A percentile compares a stretch with the other conserved stretches of the same genome.
Evolutionary conservation across 2,888 invertebrate genomes (phyloP).

Genomic region (Agonopterix arenella): DNA sequence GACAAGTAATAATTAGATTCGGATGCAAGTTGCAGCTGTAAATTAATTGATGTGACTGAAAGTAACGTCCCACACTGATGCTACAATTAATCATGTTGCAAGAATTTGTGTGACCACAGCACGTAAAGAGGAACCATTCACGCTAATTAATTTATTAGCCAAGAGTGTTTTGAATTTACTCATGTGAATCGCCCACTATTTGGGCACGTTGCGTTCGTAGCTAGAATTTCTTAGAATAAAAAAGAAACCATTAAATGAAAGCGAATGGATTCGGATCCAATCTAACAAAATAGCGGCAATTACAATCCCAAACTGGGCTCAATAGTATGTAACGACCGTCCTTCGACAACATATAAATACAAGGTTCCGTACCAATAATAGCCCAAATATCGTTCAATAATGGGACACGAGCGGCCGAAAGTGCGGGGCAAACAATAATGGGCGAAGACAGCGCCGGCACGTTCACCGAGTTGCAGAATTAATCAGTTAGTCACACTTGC

Average conservation of each 20-base stretch:
- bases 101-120: conserved; percentile 31
- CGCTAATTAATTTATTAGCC: conserved; percentile 35
- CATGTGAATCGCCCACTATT: no score
- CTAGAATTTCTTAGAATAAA: conserved; percentile 22
- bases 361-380: conserved; percentile 51
- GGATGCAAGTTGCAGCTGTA: conserved; percentile 11
- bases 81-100: conserved; percentile 39
- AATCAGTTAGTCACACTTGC: conserved; percentile 76
- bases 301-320: conserved; percentile 59
- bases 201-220: background rate
- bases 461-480: conserved; percentile 63
- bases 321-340: conserved; percentile 48
- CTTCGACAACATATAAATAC: conserved; percentile 62
- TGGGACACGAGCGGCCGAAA: conserved; percentile 49
- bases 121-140: conserved; percentile 32
- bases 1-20: conserved; percentile 11
- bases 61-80: conserved; percentile 27
- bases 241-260: conserved; percentile 45
- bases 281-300: conserved; percentile 64
- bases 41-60: conserved; percentile 19
- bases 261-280: conserved; percentile 51
- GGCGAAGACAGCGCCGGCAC: conserved; percentile 52
- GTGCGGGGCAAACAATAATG: conserved; percentile 64
- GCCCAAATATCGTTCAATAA: conserved; percentile 68
- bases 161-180: conserved; percentile 6